Evolutionary conservation across 2,113 vertebrate genomes (phyloP).

Genomic region (Mobula hypostoma): DNA sequence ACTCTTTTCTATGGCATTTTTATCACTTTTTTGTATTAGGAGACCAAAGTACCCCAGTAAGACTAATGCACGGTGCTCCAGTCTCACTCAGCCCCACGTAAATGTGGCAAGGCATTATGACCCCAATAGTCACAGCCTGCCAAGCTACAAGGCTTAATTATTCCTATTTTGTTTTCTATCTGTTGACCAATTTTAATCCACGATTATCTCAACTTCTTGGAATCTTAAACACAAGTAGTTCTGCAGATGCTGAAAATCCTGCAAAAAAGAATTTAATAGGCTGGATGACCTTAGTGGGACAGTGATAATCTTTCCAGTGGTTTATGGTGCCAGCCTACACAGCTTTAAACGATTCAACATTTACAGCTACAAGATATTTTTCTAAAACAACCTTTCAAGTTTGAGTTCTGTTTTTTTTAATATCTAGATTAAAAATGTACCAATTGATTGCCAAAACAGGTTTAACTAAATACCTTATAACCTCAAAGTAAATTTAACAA

Average conservation of each 20-base stretch:
- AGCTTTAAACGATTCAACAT: background rate
- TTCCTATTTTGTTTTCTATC: too few species aligned
- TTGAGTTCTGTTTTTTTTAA: conserved; percentile 17
- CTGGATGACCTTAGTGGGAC: background rate
- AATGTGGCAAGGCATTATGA: too few species aligned
- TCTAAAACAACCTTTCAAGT: conserved; percentile 1
- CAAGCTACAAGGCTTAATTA: too few species aligned
- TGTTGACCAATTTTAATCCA: too few species aligned
- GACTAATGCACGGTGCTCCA: too few species aligned
- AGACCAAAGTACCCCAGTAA: too few species aligned
- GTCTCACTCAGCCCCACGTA: too few species aligned
- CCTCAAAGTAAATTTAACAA: background rate
- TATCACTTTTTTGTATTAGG: too few species aligned
- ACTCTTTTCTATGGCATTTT: too few species aligned
- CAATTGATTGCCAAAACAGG: background rate
- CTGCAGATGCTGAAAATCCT: too few species aligned
- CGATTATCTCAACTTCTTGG: background rate
- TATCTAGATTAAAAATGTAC: background rate
- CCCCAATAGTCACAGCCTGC: too few species aligned
- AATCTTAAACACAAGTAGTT: background rate
- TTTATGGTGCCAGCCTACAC: background rate
- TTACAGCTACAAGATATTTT: conserved; percentile 21
- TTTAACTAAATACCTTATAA: background rate
- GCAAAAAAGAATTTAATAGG: background rate
- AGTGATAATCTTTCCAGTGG: background rate